Conservation (phyloP, 2,113 vertebrate genomes). For the Sinocyclocheilus grahami region DNA sequence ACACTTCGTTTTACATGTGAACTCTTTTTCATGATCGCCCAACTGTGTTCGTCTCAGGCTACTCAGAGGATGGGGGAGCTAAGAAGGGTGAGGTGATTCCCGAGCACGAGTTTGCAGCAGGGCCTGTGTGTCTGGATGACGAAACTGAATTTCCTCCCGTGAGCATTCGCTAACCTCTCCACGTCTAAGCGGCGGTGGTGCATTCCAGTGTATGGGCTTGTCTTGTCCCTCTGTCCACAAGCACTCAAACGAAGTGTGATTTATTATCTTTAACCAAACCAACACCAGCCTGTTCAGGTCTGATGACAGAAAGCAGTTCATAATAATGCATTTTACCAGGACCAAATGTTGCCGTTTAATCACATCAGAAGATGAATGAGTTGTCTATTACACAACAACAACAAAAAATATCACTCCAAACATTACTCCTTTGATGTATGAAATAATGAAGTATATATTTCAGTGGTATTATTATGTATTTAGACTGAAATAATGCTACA, state of each 20-base stretch:
- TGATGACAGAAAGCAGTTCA: background rate
- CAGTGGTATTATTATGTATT: background rate
- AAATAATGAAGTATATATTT: background rate
- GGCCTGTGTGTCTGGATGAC: conserved; percentile 91
- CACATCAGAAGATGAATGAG: background rate
- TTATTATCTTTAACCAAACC: conserved; percentile 1
- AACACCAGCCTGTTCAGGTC: background rate
- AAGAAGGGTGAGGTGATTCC: conserved; percentile 92
- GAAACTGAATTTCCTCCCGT: conserved; percentile 97
- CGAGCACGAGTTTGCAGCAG: conserved; percentile 92
- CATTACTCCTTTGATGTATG: background rate
- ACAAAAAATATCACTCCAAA: background rate
- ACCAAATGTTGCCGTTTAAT: background rate
- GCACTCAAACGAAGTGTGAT: conserved; percentile 27
- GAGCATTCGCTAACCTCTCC: conserved; percentile 83
- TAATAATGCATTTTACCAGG: background rate
- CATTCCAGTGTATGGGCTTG: conserved; percentile 13
- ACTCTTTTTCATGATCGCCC: background rate
- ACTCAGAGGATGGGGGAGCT: conserved; percentile 90
- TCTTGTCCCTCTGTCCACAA: conserved; percentile 41
- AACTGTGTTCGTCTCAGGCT: conserved; percentile 74
- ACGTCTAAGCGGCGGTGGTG: conserved; percentile 31
- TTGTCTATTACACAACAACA: background rate
- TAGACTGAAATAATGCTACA: conserved; percentile 5
- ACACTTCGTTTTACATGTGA: background rate